phyloP scores from a whole-genome alignment of 2,113 vertebrate genomes.

The Dasypus novemcinctus region DNA sequence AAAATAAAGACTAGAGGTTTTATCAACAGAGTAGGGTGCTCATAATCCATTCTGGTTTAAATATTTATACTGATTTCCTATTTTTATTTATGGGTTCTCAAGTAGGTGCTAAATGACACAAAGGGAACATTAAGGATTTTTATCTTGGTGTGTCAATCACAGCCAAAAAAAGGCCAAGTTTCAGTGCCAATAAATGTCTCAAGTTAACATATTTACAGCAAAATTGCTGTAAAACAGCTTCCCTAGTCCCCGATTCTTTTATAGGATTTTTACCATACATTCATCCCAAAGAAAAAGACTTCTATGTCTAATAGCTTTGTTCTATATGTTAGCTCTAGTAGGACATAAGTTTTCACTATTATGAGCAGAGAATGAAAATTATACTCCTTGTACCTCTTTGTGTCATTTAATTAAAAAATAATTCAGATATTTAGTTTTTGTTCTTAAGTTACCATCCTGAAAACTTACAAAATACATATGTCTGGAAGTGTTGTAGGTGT shows the following conservation, averaged over 20 bases:
- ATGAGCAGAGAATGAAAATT: neutral
- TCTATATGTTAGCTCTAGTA: neutral
- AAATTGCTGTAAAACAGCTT: constrained; percentile 27
- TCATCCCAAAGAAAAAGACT: constrained; percentile 8
- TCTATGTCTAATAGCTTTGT: neutral
- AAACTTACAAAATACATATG: neutral
- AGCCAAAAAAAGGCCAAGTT: constrained; percentile 7
- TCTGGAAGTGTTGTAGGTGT: neutral
- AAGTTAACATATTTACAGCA: constrained; percentile 23
- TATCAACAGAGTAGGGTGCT: neutral
- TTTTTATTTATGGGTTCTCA: constrained; percentile 48
- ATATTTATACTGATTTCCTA: constrained; percentile 54
- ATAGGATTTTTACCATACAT: neutral
- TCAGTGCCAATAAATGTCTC: neutral
- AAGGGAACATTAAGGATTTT: neutral
- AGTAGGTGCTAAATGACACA: constrained; percentile 45
- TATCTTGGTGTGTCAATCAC: constrained; percentile 43
- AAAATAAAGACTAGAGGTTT: neutral
- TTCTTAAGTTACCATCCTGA: neutral
- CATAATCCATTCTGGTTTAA: constrained; percentile 8
- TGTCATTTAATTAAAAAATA: neutral
- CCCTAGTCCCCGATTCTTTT: neutral
- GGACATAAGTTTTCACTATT: neutral
- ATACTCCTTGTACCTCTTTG: neutral
- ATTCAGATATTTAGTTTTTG: constrained; percentile 15